phyloP scores from a whole-genome alignment of 1,140 invertebrate species.

The Caligus rogercresseyi region DNA sequence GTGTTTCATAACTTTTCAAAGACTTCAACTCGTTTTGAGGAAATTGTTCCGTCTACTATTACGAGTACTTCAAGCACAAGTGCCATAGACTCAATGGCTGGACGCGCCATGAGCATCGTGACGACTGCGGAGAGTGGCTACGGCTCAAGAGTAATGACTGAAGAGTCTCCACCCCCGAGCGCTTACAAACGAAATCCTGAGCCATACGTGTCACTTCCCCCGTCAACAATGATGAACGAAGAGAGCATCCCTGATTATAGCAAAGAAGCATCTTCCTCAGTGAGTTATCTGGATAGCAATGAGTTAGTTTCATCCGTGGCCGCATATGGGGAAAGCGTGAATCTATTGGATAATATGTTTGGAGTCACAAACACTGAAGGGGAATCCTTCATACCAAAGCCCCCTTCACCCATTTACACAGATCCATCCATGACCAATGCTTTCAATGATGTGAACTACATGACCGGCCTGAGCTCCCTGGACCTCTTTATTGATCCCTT shows the following conservation, averaged over 20 bases:
- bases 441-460: neutral
- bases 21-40: too few relatives aligned
- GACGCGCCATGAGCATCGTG: neutral
- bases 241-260: too few relatives aligned
- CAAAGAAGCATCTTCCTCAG: neutral
- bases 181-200: too few relatives aligned
- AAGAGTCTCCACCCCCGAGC: neutral
- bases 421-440: neutral
- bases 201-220: neutral
- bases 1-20: too few relatives aligned
- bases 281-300: neutral
- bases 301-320: neutral
- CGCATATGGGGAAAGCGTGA: neutral
- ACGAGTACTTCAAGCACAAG: neutral
- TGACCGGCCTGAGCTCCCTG: neutral
- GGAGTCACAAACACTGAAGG: neutral
- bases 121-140: neutral
- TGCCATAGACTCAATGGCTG: neutral
- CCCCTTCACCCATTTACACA: neutral
- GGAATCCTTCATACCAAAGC: neutral
- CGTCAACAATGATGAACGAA: neutral
- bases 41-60: neutral
- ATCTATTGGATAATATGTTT: neutral
- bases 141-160: neutral
- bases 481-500: neutral